Evolutionary conservation across 2,797 vertebrate genomes (phyloP).

Genomic region (Heterohyrax brucei): DNA sequence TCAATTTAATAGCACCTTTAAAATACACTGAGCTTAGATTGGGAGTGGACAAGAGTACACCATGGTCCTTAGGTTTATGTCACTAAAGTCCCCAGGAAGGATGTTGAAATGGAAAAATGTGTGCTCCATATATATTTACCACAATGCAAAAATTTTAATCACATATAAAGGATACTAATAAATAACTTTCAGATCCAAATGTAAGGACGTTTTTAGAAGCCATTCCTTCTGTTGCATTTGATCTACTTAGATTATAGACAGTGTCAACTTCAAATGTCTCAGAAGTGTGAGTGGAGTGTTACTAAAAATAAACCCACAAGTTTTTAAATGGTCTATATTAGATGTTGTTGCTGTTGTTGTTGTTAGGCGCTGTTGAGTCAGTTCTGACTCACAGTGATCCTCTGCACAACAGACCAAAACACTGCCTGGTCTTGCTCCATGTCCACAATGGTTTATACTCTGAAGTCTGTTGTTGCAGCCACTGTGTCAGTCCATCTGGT

Average conservation of each 20-base stretch:
- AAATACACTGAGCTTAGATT: not conserved
- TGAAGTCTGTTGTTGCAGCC: no score
- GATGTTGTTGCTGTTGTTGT: not conserved
- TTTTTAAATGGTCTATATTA: not conserved
- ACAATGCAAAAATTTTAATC: not conserved
- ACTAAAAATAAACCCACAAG: not conserved
- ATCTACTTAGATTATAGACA: not conserved
- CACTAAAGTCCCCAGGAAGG: not conserved
- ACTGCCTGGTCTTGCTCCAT: no score
- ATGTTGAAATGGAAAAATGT: not conserved
- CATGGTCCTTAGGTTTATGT: not conserved
- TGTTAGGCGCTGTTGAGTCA: no score
- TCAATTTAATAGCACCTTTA: not conserved
- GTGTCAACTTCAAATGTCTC: not conserved
- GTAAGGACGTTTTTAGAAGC: not conserved
- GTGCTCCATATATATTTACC: not conserved
- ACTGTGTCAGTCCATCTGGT: no score
- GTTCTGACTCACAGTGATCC: no score
- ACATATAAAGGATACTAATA: not conserved
- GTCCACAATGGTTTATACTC: no score
- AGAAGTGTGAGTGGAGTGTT: not conserved
- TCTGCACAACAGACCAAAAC: no score
- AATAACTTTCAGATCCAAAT: not conserved
- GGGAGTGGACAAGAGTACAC: not conserved
- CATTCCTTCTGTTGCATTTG: conserved; percentile 9